Conservation (phyloP, 2,888 invertebrate species). For the Torymus auratus region DNA sequence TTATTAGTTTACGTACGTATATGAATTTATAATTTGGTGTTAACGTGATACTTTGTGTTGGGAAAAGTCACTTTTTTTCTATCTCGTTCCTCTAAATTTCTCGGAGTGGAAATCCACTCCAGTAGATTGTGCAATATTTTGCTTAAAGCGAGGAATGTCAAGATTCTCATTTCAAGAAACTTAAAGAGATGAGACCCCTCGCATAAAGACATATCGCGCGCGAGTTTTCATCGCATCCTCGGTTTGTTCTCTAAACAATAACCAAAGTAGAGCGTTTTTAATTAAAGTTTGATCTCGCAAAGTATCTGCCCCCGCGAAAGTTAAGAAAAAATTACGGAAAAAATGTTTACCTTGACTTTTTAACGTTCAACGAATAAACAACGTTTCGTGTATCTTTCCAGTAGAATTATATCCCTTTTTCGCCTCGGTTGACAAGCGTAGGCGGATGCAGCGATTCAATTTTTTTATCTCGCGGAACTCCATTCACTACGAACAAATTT, state of each 20-base stretch:
- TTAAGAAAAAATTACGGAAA: no score
- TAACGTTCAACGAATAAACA: background rate
- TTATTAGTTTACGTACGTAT: no score
- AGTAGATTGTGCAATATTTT: slow-evolving; percentile 16
- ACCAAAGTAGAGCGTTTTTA: background rate
- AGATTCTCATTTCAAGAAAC: slow-evolving; percentile 16
- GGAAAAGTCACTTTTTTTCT: background rate
- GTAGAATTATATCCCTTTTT: no score
- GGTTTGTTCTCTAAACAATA: background rate
- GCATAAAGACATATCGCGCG: slow-evolving; percentile 1
- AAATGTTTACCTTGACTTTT: background rate
- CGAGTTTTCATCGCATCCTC: background rate
- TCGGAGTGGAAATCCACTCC: slow-evolving; percentile 13
- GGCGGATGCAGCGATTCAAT: slow-evolving; percentile 1
- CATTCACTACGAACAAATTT: background rate
- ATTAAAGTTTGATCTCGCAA: no score
- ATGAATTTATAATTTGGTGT: background rate
- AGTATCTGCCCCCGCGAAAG: no score
- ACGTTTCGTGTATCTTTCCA: background rate
- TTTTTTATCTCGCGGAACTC: slow-evolving; percentile 7
- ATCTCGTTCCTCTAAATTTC: background rate
- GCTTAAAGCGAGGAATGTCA: slow-evolving; percentile 7
- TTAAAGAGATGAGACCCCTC: slow-evolving; percentile 1
- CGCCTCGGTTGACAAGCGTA: background rate
- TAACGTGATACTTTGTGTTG: background rate